Evolutionary conservation across 2,888 invertebrate species (phyloP).

Genomic region (Harpalus rufipes): DNA sequence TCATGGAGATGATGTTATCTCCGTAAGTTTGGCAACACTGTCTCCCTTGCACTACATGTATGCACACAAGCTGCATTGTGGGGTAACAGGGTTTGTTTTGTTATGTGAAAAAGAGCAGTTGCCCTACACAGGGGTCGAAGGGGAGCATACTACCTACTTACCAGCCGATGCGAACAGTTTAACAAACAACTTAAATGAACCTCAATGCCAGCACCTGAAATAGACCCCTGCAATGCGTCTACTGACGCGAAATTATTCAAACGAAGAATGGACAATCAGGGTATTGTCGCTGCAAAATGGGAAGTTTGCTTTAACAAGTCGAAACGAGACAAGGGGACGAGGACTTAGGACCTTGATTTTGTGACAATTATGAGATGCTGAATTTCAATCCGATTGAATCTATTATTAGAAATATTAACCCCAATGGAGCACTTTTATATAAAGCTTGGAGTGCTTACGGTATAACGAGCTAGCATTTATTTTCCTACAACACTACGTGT

Average conservation of each 20-base stretch:
- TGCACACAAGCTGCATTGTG: conserved; percentile 50
- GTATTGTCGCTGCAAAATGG: neutral
- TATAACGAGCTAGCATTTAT: no score
- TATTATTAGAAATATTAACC: no score
- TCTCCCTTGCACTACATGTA: conserved; percentile 27
- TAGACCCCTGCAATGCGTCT: conserved; percentile 8
- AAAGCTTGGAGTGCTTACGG: no score
- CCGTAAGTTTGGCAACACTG: conserved; percentile 48
- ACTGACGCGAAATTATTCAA: conserved; percentile 46
- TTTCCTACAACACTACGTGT: no score
- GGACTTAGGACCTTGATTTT: neutral
- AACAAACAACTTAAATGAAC: conserved; percentile 60
- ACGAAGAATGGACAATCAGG: conserved; percentile 9
- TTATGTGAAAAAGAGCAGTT: conserved; percentile 66
- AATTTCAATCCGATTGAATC: no score
- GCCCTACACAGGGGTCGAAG: conserved; percentile 50
- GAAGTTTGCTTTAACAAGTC: neutral
- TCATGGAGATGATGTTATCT: no score
- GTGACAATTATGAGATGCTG: neutral
- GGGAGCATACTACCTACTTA: conserved; percentile 56
- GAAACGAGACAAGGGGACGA: neutral
- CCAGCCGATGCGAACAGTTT: conserved; percentile 58
- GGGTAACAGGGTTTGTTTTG: conserved; percentile 65
- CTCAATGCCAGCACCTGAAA: conserved; percentile 47
- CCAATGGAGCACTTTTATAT: no score